A percentile compares a stretch with the other conserved stretches of the same genome.
Conservation (phyloP, 1,140 invertebrate species). For the Rhagoletis zephyria region DNA sequence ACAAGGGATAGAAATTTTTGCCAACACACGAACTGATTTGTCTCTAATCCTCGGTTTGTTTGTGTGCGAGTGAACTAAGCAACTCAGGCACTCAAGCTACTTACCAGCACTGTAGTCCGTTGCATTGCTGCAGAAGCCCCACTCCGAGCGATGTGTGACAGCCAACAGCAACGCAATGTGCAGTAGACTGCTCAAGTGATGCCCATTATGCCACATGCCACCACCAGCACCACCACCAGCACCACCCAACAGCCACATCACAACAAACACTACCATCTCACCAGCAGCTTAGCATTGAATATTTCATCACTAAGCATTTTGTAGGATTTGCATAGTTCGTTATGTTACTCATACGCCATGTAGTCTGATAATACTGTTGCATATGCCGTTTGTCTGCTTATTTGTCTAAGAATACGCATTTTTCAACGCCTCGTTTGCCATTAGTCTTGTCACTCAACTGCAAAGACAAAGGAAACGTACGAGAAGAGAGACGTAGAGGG, state of each 20-base stretch:
- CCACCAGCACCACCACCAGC: not conserved
- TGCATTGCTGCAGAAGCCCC: not conserved
- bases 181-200: no score
- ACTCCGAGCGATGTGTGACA: not conserved
- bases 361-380: not conserved
- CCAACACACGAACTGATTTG: no score
- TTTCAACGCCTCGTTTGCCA: conserved; percentile 42
- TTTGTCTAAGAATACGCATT: conserved; percentile 41
- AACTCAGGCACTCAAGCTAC: no score
- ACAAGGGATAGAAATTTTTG: no score
- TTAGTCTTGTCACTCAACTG: conserved; percentile 21
- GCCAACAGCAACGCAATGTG: not conserved
- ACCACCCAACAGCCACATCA: not conserved
- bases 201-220: no score
- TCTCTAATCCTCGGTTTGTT: no score
- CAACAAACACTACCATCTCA: not conserved
- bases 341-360: conserved; percentile 7
- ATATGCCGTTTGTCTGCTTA: not conserved
- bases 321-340: conserved; percentile 34
- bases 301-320: not conserved
- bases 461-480: not conserved
- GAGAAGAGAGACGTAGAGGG: not conserved
- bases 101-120: not conserved
- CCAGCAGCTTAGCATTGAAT: not conserved
- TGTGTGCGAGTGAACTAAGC: no score